Base-by-base conservation (phyloP, 1,140 invertebrate genomes). In the Brachionus angularis region DNA sequence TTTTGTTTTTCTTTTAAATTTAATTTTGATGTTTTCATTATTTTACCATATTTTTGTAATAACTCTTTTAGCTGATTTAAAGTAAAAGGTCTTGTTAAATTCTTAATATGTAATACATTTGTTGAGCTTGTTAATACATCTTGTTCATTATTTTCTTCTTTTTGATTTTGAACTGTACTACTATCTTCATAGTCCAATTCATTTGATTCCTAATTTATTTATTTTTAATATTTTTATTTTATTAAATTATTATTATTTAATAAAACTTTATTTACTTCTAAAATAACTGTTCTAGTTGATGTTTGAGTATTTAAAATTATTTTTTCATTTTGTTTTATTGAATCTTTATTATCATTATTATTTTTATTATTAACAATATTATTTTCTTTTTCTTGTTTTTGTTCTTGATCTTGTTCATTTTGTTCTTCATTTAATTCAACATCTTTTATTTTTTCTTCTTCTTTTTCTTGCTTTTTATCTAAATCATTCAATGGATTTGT, bases 81-180 rank as follows among this genome's bases (percentile, higher is more conserved):
- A 29, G 93, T 97, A 77, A 96, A 97, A 12, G 94, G 94, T 67
- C 94, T 86, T 46, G 95, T 91, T 73, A 98, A 83, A 82, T 96
- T 95, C 55, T 88, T 89, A 46, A 98, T 89, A 77, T 88, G 88
- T 10, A 98, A 82, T 72, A 96, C 62, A 50, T 31, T 47, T 33
- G 62, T 58, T 12, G 16, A 8, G 3, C 7, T 23, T 25, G 8
- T 10, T 4, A 21, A 12, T 4, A 2, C 21, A 8, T 46, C 25
- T 23, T 12, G 18, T 47, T 18, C 25, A 1, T 25, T 49, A n/a
- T 29, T 7, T 33, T 46, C 16, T 3, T 0, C 2, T 21, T 47
- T 47, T 18, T 23, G 16, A 10, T 67, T 42, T 5, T 0, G n/a
- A 29, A 1, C 14, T 5, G 14, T 34, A n/a, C 18, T 27, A 36